Conservation (phyloP, 1,140 invertebrate genomes). For the Eurosta solidaginis region DNA sequence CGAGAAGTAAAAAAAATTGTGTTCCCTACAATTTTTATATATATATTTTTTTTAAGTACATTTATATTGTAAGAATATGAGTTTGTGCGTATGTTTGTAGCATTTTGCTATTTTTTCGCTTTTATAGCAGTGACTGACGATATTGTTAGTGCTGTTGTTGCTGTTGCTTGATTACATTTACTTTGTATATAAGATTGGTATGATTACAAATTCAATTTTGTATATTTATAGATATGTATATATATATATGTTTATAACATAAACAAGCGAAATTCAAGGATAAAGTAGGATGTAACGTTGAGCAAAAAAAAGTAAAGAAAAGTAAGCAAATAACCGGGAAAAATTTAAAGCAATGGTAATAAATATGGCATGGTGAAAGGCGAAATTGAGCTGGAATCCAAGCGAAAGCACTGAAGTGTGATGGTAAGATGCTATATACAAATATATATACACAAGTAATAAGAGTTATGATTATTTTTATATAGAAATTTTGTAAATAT, state of each 20-base stretch:
- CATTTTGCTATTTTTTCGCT: neutral
- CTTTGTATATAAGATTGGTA: neutral
- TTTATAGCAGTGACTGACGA: neutral
- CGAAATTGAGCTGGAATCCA: neutral
- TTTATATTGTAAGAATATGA: neutral
- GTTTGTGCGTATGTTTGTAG: neutral
- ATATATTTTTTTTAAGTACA: neutral
- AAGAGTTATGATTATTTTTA: neutral
- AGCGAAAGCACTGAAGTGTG: neutral
- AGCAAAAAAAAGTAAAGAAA: neutral
- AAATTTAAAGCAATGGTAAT: conserved; percentile 7
- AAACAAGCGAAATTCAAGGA: neutral
- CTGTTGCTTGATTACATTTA: conserved; percentile 23
- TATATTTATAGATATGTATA: too few species aligned
- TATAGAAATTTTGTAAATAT: neutral
- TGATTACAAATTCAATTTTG: neutral
- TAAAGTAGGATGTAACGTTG: conserved; percentile 7
- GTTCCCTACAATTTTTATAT: conserved; percentile 15
- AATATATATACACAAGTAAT: too few species aligned
- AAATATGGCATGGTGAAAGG: neutral
- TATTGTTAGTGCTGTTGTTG: neutral
- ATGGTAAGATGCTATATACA: too few species aligned
- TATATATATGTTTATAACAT: too few species aligned
- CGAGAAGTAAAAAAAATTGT: neutral
- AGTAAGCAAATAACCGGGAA: neutral